Base-by-base conservation (phyloP, 2,797 vertebrate species). In the Sandelia bainsii region DNA sequence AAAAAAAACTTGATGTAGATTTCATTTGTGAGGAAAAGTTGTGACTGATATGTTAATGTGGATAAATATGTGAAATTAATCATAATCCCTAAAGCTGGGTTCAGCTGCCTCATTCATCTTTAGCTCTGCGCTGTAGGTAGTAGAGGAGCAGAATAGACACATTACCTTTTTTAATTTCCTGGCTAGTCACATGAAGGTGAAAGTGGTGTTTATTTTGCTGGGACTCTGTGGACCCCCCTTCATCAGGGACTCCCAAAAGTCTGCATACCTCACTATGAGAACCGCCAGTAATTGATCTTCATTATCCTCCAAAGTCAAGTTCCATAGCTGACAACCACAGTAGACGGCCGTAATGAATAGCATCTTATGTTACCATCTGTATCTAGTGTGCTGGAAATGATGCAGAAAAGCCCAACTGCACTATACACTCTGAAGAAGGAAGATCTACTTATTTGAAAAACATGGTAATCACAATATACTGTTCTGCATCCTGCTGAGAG, bases 391-490 rank as follows among this genome's bases (percentile, higher is more conserved):
- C 89, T 87, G 92, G 86, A 77, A 92, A 91, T 70, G 91, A 93
- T 86, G 88, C 92, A 77, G 91, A 92, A 73, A 93, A 90, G 77
- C 78, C 82, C 79, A 93, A 94, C 90, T 92, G 89, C 82, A 93
- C 93, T 85, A 91, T 72, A 64, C 83, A 87, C 76, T 80, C 89
- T 67, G 86, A 50, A 69, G 87, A 80, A 79, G 53, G 61, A 83
- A 72, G 69, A 82, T 52, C 87, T 74, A 6, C 84, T 80, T 22
- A 69, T 88, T 70, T 80, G 60, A 82, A 85, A 84, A 80, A 77
- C 77, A 89, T 86, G 90, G 91, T 91, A 89, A 91, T 89, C 83
- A 74, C 62, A 70, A 85, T 79, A 69, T 68, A 45, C 65, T 83
- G 42, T 61, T 81, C 70, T 85, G 62, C 73, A 72, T 80, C 77